Evolutionary conservation across 2,797 vertebrate genomes (phyloP).

Genomic region (Alfaro cultratus): DNA sequence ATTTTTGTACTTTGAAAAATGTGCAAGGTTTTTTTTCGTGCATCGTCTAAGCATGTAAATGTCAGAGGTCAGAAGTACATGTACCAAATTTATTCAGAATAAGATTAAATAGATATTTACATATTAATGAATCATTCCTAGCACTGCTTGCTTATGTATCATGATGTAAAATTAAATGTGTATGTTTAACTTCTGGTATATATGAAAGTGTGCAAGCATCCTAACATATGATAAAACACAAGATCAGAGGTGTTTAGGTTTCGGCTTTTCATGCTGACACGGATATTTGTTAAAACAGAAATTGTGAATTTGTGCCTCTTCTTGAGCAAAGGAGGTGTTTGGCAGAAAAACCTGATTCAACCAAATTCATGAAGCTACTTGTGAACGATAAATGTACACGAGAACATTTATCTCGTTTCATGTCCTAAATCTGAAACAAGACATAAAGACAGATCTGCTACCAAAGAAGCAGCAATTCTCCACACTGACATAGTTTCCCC

Average conservation of each 20-base stretch:
- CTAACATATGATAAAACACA: not conserved
- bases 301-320: not conserved
- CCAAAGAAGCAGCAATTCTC: not conserved
- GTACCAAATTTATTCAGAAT: not conserved
- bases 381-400: not conserved
- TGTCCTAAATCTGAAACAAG: not conserved
- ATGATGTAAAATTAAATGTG: not conserved
- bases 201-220: not conserved
- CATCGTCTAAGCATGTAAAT: not conserved
- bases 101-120: not conserved
- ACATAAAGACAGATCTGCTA: not conserved
- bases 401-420: too few species aligned
- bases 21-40: not conserved
- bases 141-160: not conserved
- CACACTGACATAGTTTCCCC: not conserved
- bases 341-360: not conserved
- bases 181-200: not conserved
- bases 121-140: constrained; percentile 14
- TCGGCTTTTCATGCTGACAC: not conserved
- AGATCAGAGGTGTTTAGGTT: not conserved
- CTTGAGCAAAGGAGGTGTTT: not conserved
- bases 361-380: not conserved
- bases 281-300: not conserved
- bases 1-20: constrained; percentile 9
- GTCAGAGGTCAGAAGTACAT: not conserved